Evolutionary conservation across 2,113 vertebrate genomes (phyloP).

Genomic region (Salvelinus namaycush): DNA sequence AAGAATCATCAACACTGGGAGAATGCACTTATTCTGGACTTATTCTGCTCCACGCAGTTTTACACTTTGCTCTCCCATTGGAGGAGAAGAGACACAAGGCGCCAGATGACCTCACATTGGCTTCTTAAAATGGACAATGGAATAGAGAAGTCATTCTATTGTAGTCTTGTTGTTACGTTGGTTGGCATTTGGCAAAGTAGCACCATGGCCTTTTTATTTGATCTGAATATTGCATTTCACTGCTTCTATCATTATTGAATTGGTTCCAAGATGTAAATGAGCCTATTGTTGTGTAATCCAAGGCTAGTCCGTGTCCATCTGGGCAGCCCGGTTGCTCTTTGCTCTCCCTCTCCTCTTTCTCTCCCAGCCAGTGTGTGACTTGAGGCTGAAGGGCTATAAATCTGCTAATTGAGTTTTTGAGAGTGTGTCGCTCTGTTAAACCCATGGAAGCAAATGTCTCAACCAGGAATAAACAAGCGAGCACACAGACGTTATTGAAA

Average conservation of each 20-base stretch:
- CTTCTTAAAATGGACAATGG: background rate
- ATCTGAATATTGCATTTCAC: conserved; percentile 46
- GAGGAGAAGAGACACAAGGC: conserved; percentile 7
- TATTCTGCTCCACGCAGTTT: conserved; percentile 4
- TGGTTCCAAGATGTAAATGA: conserved; percentile 28
- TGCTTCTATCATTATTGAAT: conserved; percentile 37
- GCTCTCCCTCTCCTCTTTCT: conserved; percentile 13
- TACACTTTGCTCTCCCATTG: background rate
- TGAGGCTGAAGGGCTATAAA: conserved; percentile 36
- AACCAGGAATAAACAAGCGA: conserved; percentile 47
- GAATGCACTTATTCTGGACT: conserved; percentile 28
- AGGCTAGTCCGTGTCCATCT: background rate
- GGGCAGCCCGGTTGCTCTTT: conserved; percentile 11
- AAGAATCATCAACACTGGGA: conserved; percentile 41
- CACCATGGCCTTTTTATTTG: conserved; percentile 24
- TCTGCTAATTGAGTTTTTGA: conserved; percentile 60
- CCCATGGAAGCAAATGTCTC: conserved; percentile 28
- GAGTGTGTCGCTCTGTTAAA: conserved; percentile 48
- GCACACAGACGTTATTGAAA: conserved; percentile 32
- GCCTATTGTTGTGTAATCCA: conserved; percentile 37
- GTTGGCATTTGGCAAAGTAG: background rate
- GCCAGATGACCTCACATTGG: background rate
- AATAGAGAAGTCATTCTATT: background rate
- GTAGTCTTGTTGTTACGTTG: background rate
- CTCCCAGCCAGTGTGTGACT: conserved; percentile 1